phyloP scores from a whole-genome alignment of 2,888 invertebrate species.

The Eilema caniola region DNA sequence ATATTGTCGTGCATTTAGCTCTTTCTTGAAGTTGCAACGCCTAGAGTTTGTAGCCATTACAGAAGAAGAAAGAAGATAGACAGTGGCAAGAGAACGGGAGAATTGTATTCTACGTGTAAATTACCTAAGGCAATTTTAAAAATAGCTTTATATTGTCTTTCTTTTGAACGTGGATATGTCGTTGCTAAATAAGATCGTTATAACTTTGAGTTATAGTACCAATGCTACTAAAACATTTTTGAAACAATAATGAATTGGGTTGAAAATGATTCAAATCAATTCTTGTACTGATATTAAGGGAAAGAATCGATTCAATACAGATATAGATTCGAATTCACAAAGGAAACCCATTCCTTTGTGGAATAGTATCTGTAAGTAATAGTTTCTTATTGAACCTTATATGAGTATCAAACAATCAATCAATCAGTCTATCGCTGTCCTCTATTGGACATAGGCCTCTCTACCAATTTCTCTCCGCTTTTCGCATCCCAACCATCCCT shows the following conservation, averaged over 20 bases:
- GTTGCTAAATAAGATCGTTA: background rate
- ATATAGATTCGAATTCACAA: background rate
- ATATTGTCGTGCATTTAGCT: background rate
- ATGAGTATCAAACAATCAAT: conserved; percentile 4
- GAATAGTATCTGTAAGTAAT: conserved; percentile 4
- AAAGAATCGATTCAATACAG: background rate
- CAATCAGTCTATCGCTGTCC: conserved; percentile 4
- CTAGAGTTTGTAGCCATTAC: no score
- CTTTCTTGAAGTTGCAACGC: background rate
- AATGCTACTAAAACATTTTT: background rate
- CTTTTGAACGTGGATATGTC: no score
- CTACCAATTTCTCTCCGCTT: background rate
- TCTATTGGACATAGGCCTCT: conserved; percentile 1
- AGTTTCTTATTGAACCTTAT: conserved; percentile 4
- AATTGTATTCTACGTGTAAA: background rate
- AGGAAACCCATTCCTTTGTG: conserved; percentile 4
- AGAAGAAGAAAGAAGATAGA: no score
- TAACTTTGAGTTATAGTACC: background rate
- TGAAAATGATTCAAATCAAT: conserved; percentile 4
- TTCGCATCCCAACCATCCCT: background rate
- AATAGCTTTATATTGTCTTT: no score
- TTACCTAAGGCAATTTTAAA: no score
- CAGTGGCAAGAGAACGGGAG: background rate
- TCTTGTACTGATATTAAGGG: background rate
- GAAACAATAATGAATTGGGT: background rate